Evolutionary conservation across 1,140 invertebrate species (phyloP), one percentile per base, ranked within the genome.

Genomic region (Monochamus saltuarius): DNA sequence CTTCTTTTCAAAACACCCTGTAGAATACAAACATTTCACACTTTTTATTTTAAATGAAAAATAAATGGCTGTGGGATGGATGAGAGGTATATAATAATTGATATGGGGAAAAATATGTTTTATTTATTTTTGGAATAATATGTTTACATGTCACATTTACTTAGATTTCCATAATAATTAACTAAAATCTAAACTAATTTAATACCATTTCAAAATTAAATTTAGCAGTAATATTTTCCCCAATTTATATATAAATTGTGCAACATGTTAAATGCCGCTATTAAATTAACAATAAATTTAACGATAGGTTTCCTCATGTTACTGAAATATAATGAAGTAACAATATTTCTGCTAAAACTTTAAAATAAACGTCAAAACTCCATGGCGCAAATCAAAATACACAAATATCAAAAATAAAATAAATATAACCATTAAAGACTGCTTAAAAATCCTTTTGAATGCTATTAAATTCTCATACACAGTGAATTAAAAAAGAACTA

Each of bases 381-480:
- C 8, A 36, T 46, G 40, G 35, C 13, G 39, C 13, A 50, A 43
- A 29, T 11, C 29, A 59, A 51, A 56, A 56, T 22, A 42, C 10
- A 54, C 16, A 13, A 17, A 56, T 50, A 61, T 56, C 36, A 64
- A 64, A 64, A 64, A 61, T 64, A 64, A 64, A 64, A 64, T 54
- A 57, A 29, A 56, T 42, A 7, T 17, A 14, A 45, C 22, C 34
- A 9, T 13, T 37, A 45, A 46, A 19, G n/a, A 65, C 67, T 69
- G 65, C 62, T 69, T 67, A 69, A 69, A 67, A 69, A 62, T 64
- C 67, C 56, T 61, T 67, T 61, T 51, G 52, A 62, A 64, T 54
- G 49, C 42, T 14, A 56, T 56, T 53, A 19, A 51, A 17, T 37
- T 56, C 36, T 56, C 16, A 61, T 51, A 38, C 49, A 35, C 4